Base-by-base conservation (phyloP, 2,888 invertebrate species). In the Erannis defoliaria region DNA sequence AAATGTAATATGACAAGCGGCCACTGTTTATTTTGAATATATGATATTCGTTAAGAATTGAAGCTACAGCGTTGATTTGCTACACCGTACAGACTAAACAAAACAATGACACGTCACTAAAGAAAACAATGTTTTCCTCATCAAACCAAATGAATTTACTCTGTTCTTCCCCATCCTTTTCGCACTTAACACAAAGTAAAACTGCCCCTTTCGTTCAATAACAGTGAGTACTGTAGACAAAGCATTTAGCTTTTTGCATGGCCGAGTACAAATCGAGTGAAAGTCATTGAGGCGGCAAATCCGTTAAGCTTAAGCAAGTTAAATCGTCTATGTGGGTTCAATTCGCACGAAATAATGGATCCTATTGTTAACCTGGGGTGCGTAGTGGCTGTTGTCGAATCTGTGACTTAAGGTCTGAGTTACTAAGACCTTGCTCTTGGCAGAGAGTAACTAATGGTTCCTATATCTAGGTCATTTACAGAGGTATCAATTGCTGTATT, bases 331-430 rank as follows among this genome's bases (percentile, higher is more conserved):
- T 77, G 74, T 73, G 77, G 72, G 80, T 82, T 84, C 81, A 78
- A 80, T 85, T 83, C 85, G 77, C 85, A 82, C 80, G 72, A 82
- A 80, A 81, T 85, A 84, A 85, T 82, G 75, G 82, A 40, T 56
- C 63, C 77, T 74, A 82, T 84, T 85, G 82, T 84, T 78, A 81
- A 78, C 76, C 76, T 72, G 70, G 12, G 19, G 18, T 43, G 8
- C 23, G 45, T 5, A 31, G 16, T 19, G 29, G 35, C 21, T 51
- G 31, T 29, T 29, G 12, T 38, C 12, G 14, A 1, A 19, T 19
- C 29, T 8, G 31, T 31, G 40, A 51, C 50, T 26, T 37, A 16
- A 23, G 43, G 43, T 33, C 49, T 29, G 46, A 38, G 48, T 42
- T 60, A 60, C 49, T 16, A 26, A 50, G 43, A 61, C 55, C 55